Base-by-base conservation (phyloP, 2,888 invertebrate genomes). In the Molanna angustata region DNA sequence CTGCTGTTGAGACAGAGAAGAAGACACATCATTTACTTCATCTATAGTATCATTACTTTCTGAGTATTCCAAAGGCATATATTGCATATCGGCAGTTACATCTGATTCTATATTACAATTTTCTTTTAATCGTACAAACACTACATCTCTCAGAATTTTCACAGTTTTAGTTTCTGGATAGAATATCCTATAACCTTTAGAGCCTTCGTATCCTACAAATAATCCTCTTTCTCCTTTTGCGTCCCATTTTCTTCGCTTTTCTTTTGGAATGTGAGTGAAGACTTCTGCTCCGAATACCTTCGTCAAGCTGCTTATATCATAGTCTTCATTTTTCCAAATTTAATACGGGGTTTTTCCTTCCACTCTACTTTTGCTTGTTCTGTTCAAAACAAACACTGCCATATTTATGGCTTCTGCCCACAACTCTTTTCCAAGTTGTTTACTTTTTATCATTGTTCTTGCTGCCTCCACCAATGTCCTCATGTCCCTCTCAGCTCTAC, bases 171-270 rank as follows among this genome's bases (percentile, higher is more conserved):
- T n/a, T n/a, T n/a, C n/a, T n/a, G n/a, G n/a, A n/a, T n/a, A n/a
- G n/a, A n/a, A n/a, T n/a, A n/a, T n/a, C n/a, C n/a, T n/a, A n/a
- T 37, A 37, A 3, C 37, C 37, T 37, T 37, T 37, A 11, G 17
- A 17, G 4, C 18, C 37, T 6, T 7, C 7, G 18, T 37, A 37
- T n/a, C 37, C 37, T n/a, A 37, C 37, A 13, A 37, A 37, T 3
- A 37, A 17, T 18, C 16, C 18, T 13, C 18, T 18, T 16, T 37
- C 18, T 7, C 17, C 37, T 37, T 37, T 37, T 17, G 16, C 37
- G 18, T 37, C 18, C 37, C 37, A 37, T 17, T 37, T 37, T 18
- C 11, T 37, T 17, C 37, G n/a, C 18, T 37, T 16, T 17, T 16
- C 4, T 37, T 37, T 37, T 37, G 37, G 37, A 16, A 37, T 17